phyloP scores from a whole-genome alignment of 2,113 vertebrate species.

The Pomatostomus ruficeps region DNA sequence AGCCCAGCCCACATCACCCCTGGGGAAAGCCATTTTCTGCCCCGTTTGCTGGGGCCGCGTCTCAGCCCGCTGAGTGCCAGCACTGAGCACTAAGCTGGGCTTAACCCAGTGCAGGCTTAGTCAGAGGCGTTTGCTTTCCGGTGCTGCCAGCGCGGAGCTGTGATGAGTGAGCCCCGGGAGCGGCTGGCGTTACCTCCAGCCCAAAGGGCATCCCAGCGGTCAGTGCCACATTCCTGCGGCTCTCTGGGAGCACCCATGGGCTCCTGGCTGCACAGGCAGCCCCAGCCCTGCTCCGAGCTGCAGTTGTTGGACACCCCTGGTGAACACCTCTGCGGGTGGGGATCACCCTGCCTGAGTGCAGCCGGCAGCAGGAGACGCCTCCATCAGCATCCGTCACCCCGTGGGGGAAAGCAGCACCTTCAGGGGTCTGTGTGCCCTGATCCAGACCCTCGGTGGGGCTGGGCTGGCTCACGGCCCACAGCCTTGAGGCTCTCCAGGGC shows the following conservation, averaged over 20 bases:
- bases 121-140: background rate
- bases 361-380: background rate
- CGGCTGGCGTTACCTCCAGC: background rate
- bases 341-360: background rate
- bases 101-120: background rate
- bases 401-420: background rate
- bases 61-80: background rate
- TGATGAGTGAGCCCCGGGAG: background rate
- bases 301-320: background rate
- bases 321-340: background rate
- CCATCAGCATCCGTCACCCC: background rate
- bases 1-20: background rate
- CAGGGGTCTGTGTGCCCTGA: background rate
- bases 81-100: background rate
- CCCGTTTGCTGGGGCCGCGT: background rate
- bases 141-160: slow-evolving; percentile 3
- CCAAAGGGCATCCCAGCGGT: background rate
- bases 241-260: background rate
- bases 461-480: background rate
- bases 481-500: background rate
- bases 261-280: background rate
- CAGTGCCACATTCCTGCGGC: background rate
- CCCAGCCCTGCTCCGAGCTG: background rate
- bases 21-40: background rate
- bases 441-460: background rate